These are phyloP conservation scores for Heliconius ismenius DNA, from an alignment of 2,888 invertebrate species.

Conservation along the genomic window DNA sequence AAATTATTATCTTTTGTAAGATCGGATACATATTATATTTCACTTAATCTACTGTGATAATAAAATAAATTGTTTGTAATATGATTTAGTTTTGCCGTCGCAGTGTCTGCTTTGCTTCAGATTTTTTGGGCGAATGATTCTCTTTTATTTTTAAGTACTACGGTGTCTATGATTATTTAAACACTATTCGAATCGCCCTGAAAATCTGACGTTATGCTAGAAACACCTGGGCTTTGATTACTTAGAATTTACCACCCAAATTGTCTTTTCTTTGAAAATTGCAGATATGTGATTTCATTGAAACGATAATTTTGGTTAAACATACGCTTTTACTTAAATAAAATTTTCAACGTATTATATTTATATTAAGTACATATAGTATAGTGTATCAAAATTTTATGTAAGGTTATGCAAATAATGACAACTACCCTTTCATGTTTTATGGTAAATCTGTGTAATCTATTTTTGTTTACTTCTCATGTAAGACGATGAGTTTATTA, in stretches of 20 bases:
- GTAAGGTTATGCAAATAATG: slow-evolving; percentile 76
- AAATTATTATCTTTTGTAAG: slow-evolving; percentile 62
- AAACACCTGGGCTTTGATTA: slow-evolving; percentile 52
- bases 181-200: slow-evolving; percentile 51
- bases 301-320: slow-evolving; percentile 64
- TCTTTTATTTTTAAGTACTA: slow-evolving; percentile 8
- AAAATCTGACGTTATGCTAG: slow-evolving; percentile 64
- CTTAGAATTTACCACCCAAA: slow-evolving; percentile 41
- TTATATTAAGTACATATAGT: slow-evolving; percentile 74
- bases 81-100: slow-evolving; percentile 46
- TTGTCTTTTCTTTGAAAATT: slow-evolving; percentile 41
- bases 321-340: slow-evolving; percentile 80
- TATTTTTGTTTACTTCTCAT: slow-evolving; percentile 50
- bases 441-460: slow-evolving; percentile 54
- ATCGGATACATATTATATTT: slow-evolving; percentile 59
- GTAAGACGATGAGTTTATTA: slow-evolving; percentile 59
- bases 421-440: slow-evolving; percentile 65
- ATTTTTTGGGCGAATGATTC: slow-evolving; percentile 57
- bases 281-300: slow-evolving; percentile 56
- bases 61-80: slow-evolving; percentile 46
- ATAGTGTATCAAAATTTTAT: slow-evolving; percentile 72
- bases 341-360: slow-evolving; percentile 79
- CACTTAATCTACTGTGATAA: slow-evolving; percentile 71
- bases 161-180: slow-evolving; percentile 21
- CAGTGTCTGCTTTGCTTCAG: slow-evolving; percentile 62